phyloP scores from a whole-genome alignment of 2,113 vertebrate genomes.

The Zingel zingel region DNA sequence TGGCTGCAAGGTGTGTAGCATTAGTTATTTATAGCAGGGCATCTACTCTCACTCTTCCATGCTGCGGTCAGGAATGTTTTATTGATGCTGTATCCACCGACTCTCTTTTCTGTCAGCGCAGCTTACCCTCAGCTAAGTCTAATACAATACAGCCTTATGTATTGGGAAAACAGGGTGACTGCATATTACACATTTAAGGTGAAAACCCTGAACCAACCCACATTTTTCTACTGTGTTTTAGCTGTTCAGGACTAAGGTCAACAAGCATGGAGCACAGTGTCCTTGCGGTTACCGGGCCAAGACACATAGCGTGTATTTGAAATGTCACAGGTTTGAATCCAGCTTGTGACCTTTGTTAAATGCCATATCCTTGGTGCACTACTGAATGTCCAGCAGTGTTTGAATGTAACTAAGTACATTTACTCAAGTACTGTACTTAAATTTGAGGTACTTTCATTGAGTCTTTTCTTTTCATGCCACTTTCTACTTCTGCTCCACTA shows the following conservation, averaged over 20 bases:
- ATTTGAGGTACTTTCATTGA: no score
- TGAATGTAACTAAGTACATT: no score
- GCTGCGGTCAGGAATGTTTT: slow-evolving; percentile 45
- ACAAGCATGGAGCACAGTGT: slow-evolving; percentile 26
- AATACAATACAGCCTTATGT: neutral
- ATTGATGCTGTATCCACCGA: slow-evolving; percentile 47
- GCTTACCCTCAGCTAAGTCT: slow-evolving; percentile 17
- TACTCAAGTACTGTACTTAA: no score
- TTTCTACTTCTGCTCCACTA: no score
- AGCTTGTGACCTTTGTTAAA: slow-evolving; percentile 67
- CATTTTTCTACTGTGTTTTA: neutral
- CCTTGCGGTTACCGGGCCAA: slow-evolving; percentile 19
- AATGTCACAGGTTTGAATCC: slow-evolving; percentile 72
- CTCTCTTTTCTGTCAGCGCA: slow-evolving; percentile 20
- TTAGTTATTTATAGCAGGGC: slow-evolving; percentile 67
- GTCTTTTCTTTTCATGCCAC: no score
- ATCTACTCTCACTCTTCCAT: slow-evolving; percentile 27
- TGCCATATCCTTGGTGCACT: slow-evolving; percentile 50
- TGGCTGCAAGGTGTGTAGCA: slow-evolving; percentile 58
- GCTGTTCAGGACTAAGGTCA: slow-evolving; percentile 13
- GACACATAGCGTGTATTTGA: slow-evolving; percentile 19
- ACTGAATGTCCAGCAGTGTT: neutral
- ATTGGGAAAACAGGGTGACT: slow-evolving; percentile 5
- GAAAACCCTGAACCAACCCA: neutral
- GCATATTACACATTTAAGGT: slow-evolving; percentile 35